Base-by-base conservation (phyloP, 2,113 vertebrate species). In the Poeciliopsis prolifica region DNA sequence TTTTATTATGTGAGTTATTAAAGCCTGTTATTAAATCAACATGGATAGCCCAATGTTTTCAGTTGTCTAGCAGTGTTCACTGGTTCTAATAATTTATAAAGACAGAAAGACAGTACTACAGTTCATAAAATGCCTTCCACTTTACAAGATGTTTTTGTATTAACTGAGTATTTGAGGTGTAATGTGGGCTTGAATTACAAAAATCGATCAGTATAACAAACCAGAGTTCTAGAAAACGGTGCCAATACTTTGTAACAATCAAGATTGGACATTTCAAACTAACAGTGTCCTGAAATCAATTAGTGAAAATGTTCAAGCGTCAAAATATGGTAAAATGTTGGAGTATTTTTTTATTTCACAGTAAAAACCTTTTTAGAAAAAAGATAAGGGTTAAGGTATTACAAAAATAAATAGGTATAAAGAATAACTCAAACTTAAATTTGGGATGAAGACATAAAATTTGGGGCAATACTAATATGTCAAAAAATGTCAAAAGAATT, bases 51-150 rank as follows among this genome's bases (percentile, higher is more conserved):
- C 73, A 5, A 65, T 58, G 64, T 74, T 73, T 72, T 35, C 70
- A 13, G 29, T 69, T 19, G 64, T 44, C 15, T 35, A 62, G 40
- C 51, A 77, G 33, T 79, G 35, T 63, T 15, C 12, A 26, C 19
- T 75, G 28, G 61, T 75, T 33, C 26, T 15, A 77, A 61, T 75
- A 75, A 82, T 81, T 83, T 68, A 60, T 22, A 80, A 12, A 63
- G 17, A 9, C 37, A 35, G 11, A 68, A 75, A 79, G 60, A 40
- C 70, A 77, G 60, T 26, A 19, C 22, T 13, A 58, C 51, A 62
- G 29, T 54, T 82, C n/a, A 63, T 22, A 6, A 9, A 54, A 58
- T 11, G 2, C 24, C 5, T 58, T n/a, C 8, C 24, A 3, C 24
- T 58, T 8, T n/a, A 48, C 44, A 48, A 48, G 44, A 48, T 48